Percentiles rank a stretch among this genome's conserved stretches.
Conservation (phyloP, 2,113 vertebrate genomes). For the Chelonoidis abingdonii region DNA sequence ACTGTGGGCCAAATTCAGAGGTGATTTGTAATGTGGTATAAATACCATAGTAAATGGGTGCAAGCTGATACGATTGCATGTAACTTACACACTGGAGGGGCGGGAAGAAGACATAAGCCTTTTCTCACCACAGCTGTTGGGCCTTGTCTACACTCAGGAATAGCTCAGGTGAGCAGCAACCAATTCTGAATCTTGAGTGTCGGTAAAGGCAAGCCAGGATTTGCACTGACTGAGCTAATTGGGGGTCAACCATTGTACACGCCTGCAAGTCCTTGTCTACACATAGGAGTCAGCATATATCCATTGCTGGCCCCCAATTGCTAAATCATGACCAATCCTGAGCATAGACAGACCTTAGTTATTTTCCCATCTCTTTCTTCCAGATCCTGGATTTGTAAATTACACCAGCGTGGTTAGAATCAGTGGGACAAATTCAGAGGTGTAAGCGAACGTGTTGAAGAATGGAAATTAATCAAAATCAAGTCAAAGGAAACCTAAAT, state of each 20-base stretch:
- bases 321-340: neutral
- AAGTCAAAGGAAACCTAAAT: neutral
- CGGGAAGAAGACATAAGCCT: neutral
- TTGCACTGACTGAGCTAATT: neutral
- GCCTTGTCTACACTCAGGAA: neutral
- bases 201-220: neutral
- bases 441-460: neutral
- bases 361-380: neutral
- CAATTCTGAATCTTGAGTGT: neutral
- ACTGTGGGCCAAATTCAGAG: neutral
- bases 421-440: neutral
- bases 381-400: neutral
- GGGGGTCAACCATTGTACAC: neutral
- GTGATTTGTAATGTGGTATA: no score
- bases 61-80: neutral
- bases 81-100: neutral
- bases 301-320: neutral
- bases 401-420: neutral
- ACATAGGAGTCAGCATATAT: neutral
- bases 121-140: neutral
- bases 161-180: neutral
- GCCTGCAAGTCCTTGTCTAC: neutral
- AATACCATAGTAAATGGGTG: neutral
- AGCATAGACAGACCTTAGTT: neutral
- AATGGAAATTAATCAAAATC: neutral